phyloP scores from a whole-genome alignment of 2,797 vertebrate species.

The Synanceia verrucosa region DNA sequence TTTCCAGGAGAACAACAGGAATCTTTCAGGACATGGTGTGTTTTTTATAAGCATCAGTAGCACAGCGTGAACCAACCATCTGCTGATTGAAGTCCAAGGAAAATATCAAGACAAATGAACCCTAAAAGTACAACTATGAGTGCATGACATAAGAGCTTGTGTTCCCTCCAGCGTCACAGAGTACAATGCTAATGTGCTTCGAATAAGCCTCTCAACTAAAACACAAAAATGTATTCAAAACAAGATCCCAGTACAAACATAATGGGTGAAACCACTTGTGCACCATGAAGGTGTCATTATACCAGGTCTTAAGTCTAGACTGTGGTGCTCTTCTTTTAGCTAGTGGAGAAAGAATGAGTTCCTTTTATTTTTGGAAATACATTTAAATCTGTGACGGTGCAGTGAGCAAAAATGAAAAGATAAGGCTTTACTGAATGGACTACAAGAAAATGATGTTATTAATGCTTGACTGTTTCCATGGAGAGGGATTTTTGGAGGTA shows the following conservation, averaged over 20 bases:
- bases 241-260: neutral
- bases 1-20: neutral
- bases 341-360: neutral
- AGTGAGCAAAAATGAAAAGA: neutral
- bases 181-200: neutral
- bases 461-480: conserved; percentile 36
- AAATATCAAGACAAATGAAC: neutral
- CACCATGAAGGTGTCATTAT: neutral
- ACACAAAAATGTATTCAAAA: neutral
- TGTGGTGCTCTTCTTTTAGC: neutral
- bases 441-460: neutral
- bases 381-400: neutral
- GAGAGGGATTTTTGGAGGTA: conserved; percentile 2
- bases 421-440: neutral
- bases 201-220: neutral
- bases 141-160: neutral
- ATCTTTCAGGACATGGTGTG: neutral
- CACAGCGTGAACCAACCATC: neutral
- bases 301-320: neutral
- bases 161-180: neutral
- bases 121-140: neutral
- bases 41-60: neutral
- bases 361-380: neutral
- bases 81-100: neutral
- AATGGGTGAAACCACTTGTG: neutral